phyloP scores from a whole-genome alignment of 2,113 vertebrate species.

The Podiceps cristatus region DNA sequence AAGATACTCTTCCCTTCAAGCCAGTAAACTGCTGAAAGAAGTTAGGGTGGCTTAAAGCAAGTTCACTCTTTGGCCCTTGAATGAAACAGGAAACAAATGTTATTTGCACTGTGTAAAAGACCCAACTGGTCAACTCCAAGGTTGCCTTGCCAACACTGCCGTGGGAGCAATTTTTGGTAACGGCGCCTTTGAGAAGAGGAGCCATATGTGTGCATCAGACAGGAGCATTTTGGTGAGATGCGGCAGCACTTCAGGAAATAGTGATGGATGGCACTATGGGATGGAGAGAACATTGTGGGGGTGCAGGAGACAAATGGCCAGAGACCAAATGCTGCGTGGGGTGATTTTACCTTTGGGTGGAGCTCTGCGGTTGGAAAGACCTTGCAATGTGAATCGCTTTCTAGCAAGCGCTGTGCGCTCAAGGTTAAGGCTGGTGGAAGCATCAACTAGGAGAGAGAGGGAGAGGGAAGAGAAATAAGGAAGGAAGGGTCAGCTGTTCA shows the following conservation, averaged over 20 bases:
- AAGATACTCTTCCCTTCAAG: background rate
- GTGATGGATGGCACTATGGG: slow-evolving; percentile 51
- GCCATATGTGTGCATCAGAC: background rate
- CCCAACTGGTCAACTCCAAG: background rate
- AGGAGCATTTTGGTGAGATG: background rate
- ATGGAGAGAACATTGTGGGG: slow-evolving; percentile 45
- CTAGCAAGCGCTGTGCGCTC: slow-evolving; percentile 85
- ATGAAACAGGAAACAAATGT: background rate
- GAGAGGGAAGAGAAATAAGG: slow-evolving; percentile 72
- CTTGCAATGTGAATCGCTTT: slow-evolving; percentile 91
- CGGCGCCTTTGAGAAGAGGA: background rate
- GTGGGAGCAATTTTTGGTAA: background rate
- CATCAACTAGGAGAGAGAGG: slow-evolving; percentile 83
- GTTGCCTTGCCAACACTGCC: background rate
- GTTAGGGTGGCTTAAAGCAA: background rate
- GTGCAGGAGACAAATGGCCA: slow-evolving; percentile 52
- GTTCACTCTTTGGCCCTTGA: background rate
- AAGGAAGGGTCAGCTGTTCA: slow-evolving; percentile 69
- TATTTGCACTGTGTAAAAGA: background rate
- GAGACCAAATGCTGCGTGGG: slow-evolving; percentile 40
- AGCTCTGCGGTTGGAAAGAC: slow-evolving; percentile 89
- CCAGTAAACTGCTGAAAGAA: background rate
- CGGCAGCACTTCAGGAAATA: background rate
- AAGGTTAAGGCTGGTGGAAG: slow-evolving; percentile 81
- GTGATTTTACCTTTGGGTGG: slow-evolving; percentile 87